phyloP scores from a whole-genome alignment of 2,113 vertebrate genomes.

The Etheostoma cragini region DNA sequence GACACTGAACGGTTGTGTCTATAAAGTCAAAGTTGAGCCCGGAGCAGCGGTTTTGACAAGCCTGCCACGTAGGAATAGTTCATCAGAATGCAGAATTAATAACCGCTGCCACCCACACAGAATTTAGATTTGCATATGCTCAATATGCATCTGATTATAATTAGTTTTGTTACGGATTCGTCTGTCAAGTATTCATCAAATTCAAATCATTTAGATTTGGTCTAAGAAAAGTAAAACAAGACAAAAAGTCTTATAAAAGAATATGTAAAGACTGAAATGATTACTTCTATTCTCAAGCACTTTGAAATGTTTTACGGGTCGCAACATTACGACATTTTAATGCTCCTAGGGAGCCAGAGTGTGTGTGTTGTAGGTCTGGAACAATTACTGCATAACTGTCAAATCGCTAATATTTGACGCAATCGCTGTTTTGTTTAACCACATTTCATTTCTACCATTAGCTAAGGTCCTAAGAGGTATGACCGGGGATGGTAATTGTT shows the following conservation, averaged over 20 bases:
- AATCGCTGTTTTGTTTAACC: too few species aligned
- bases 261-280: neutral
- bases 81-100: conserved; percentile 25
- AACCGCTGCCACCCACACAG: conserved; percentile 22
- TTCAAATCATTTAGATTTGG: neutral
- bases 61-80: neutral
- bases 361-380: neutral
- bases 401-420: too few species aligned
- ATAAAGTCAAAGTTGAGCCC: neutral
- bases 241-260: too few species aligned
- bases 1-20: neutral
- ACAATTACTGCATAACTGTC: too few species aligned
- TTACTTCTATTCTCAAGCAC: too few species aligned
- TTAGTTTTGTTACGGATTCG: neutral
- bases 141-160: neutral
- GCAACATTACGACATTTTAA: neutral
- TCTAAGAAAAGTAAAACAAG: neutral
- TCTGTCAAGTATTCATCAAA: neutral
- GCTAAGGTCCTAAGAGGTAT: too few species aligned
- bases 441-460: too few species aligned
- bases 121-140: conserved; percentile 33
- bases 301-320: neutral
- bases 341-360: neutral
- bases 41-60: neutral
- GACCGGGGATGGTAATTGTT: too few species aligned